These are phyloP conservation scores for Nyleta sp. DNA, from an alignment of 2,888 invertebrate genomes.

Conservation along the genomic window DNA sequence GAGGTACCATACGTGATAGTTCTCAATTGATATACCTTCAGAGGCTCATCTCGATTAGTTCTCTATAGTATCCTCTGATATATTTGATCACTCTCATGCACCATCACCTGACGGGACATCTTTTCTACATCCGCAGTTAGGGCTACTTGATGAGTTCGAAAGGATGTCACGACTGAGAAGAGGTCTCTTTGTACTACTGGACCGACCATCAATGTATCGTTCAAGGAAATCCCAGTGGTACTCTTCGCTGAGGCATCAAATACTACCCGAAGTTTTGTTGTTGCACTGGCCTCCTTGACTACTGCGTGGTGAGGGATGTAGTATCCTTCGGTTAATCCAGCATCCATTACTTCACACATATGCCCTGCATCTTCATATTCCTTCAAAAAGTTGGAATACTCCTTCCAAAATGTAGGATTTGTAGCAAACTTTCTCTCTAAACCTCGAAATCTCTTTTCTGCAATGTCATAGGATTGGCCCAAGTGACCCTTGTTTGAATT, in stretches of 20 bases:
- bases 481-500: not conserved
- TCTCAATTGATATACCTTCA: too few relatives aligned
- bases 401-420: not conserved
- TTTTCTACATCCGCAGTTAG: not conserved
- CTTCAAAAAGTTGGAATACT: constrained; percentile 12
- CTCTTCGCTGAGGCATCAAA: not conserved
- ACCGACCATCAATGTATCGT: constrained; percentile 56
- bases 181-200: constrained; percentile 63
- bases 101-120: not conserved
- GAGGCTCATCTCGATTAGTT: too few relatives aligned
- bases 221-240: not conserved
- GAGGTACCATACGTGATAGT: not conserved
- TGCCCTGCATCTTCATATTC: constrained; percentile 16
- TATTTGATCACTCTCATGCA: not conserved
- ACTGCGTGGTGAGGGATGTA: constrained; percentile 29
- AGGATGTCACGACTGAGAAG: not conserved
- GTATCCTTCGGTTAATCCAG: not conserved
- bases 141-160: not conserved
- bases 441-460: constrained; percentile 4
- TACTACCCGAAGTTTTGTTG: not conserved
- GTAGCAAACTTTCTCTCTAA: constrained; percentile 5
- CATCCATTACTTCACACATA: constrained; percentile 8
- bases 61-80: too few relatives aligned
- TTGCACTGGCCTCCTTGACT: constrained; percentile 1
- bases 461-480: constrained; percentile 2